These are phyloP conservation scores for Patella pellucida DNA, from an alignment of 2,888 invertebrate genomes.

Conservation along the genomic window DNA sequence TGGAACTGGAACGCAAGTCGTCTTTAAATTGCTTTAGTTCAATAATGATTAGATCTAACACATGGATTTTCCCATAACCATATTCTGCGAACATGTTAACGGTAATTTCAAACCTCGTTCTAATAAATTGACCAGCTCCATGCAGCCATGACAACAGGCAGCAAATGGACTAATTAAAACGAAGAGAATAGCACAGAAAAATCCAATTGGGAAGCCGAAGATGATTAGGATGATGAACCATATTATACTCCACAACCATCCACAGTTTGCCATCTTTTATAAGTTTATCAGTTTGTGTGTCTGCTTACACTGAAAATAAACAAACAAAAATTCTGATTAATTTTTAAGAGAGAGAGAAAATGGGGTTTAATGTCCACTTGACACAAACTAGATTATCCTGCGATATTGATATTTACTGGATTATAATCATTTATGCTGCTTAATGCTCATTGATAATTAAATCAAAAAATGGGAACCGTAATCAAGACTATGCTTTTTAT, in stretches of 20 bases:
- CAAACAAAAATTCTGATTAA: too few relatives aligned
- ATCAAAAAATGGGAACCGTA: too few relatives aligned
- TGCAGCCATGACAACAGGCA: conserved; percentile 62
- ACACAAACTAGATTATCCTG: too few relatives aligned
- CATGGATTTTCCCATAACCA: conserved; percentile 63
- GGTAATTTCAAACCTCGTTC: conserved; percentile 67
- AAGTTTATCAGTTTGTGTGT: background rate
- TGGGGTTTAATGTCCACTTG: too few relatives aligned
- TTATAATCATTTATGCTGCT: too few relatives aligned
- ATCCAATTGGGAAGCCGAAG: conserved; percentile 68
- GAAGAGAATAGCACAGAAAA: conserved; percentile 64
- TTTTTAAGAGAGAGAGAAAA: too few relatives aligned
- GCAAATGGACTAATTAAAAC: conserved; percentile 68
- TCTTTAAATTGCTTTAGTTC: too few relatives aligned
- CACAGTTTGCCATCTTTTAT: conserved; percentile 58
- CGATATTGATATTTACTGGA: too few relatives aligned
- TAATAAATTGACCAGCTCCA: conserved; percentile 60
- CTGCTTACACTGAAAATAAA: too few relatives aligned
- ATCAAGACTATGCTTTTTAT: too few relatives aligned
- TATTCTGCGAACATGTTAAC: conserved; percentile 64
- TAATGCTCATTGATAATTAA: too few relatives aligned
- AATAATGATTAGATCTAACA: conserved; percentile 41
- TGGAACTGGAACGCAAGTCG: too few relatives aligned
- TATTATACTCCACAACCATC: conserved; percentile 65
- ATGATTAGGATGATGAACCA: conserved; percentile 67